These are phyloP conservation scores for Labeo rohita DNA, from an alignment of 2,113 vertebrate species.

Conservation along the genomic window DNA sequence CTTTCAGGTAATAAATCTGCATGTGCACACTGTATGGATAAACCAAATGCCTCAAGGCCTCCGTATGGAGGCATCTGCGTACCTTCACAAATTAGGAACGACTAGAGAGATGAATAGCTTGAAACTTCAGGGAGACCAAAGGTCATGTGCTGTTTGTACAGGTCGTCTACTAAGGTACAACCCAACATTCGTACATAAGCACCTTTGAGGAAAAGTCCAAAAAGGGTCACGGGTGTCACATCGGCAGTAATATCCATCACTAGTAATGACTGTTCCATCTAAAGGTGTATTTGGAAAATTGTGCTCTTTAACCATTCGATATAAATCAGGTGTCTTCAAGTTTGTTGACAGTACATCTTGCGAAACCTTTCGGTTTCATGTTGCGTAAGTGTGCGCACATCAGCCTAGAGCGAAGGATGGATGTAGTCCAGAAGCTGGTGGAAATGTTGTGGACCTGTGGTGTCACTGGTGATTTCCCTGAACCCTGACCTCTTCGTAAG, in stretches of 20 bases:
- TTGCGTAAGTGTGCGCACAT: not conserved
- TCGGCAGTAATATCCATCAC: constrained; percentile 24
- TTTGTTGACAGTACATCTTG: not conserved
- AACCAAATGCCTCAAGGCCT: constrained; percentile 1
- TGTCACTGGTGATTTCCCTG: constrained; percentile 53
- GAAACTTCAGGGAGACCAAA: not conserved
- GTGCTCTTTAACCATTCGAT: constrained; percentile 26
- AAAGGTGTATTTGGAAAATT: constrained; percentile 12
- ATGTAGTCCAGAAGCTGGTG: constrained; percentile 50
- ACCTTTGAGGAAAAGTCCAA: constrained; percentile 19
- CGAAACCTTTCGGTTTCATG: not conserved
- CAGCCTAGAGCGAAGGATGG: not conserved
- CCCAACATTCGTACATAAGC: constrained; percentile 12
- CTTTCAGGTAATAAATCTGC: not conserved
- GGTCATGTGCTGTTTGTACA: constrained; percentile 11
- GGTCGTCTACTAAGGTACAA: constrained; percentile 9
- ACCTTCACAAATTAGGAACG: not conserved
- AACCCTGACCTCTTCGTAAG: constrained; percentile 44
- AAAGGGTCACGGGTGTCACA: not conserved
- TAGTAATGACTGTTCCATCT: not conserved
- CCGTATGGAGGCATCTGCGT: not conserved
- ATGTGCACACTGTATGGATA: not conserved
- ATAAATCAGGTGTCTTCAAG: not conserved
- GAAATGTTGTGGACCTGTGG: constrained; percentile 46
- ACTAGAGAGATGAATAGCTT: not conserved